Percentiles rank a stretch among this genome's conserved stretches.
Conservation (phyloP, 1,140 invertebrate species). For the Drosophila quadrilineata region DNA sequence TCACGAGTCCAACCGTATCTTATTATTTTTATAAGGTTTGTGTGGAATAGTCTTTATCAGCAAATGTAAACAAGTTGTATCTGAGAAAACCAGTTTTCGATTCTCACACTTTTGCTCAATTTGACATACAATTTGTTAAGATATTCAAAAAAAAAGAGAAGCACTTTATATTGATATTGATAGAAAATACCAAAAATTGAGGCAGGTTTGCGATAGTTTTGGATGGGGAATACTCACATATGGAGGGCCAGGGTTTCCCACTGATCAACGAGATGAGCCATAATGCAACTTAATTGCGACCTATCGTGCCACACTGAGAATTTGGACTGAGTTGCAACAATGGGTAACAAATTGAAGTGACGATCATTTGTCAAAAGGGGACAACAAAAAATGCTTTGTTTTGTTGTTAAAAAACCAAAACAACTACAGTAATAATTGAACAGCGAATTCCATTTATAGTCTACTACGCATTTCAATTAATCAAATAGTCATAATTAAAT, state of each 20-base stretch:
- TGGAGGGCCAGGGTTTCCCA: constrained; percentile 63
- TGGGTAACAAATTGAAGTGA: constrained; percentile 25
- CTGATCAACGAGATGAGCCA: constrained; percentile 57
- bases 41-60: no score
- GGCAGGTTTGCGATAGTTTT: background rate
- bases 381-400: background rate
- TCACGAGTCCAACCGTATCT: no score
- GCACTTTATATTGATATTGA: no score
- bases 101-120: no score
- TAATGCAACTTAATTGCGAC: constrained; percentile 25
- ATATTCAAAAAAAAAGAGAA: no score
- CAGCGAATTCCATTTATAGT: constrained; percentile 37
- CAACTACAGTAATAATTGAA: constrained; percentile 4
- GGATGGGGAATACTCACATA: constrained; percentile 39
- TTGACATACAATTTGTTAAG: no score
- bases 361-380: constrained; percentile 15
- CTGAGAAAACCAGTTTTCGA: no score
- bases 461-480: constrained; percentile 68
- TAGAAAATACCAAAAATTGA: no score
- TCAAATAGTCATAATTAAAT: constrained; percentile 75
- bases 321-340: constrained; percentile 42
- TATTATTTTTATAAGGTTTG: no score
- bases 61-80: no score
- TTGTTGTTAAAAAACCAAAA: constrained; percentile 15
- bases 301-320: constrained; percentile 32